Percentiles rank a stretch among this genome's conserved stretches.
Conservation (phyloP, 2,888 invertebrate genomes). For the Aspidapion aeneum region DNA sequence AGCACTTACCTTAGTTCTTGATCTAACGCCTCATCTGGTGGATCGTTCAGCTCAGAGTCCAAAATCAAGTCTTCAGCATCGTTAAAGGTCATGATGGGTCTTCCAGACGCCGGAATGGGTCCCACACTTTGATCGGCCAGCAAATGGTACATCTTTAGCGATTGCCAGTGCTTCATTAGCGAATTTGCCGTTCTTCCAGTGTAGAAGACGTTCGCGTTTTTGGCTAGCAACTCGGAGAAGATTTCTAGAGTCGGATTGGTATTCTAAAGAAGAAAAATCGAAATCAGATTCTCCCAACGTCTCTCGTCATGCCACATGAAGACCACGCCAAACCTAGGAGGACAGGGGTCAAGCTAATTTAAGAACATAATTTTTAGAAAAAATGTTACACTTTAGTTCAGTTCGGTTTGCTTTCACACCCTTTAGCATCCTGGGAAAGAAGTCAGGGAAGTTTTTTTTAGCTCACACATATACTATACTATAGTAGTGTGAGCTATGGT, state of each 20-base stretch:
- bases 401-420: no score
- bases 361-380: no score
- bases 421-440: no score
- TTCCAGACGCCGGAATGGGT: constrained; percentile 40
- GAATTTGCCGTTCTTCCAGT: constrained; percentile 83
- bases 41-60: constrained; percentile 78
- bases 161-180: constrained; percentile 85
- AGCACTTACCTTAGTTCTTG: constrained; percentile 61
- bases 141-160: constrained; percentile 88
- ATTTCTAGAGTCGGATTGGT: constrained; percentile 69
- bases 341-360: no score
- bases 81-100: constrained; percentile 68
- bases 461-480: no score
- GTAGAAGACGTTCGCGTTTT: constrained; percentile 84
- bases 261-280: constrained; percentile 52
- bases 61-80: constrained; percentile 89
- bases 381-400: no score
- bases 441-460: no score
- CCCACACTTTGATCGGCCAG: constrained; percentile 82
- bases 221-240: constrained; percentile 81
- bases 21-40: constrained; percentile 78
- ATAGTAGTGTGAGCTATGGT: no score
- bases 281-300: no score
- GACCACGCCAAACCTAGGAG: no score
- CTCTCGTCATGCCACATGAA: no score